Evolutionary conservation across 2,888 invertebrate genomes (phyloP), one percentile per base, ranked within the genome.

Genomic region (Thera britannica): DNA sequence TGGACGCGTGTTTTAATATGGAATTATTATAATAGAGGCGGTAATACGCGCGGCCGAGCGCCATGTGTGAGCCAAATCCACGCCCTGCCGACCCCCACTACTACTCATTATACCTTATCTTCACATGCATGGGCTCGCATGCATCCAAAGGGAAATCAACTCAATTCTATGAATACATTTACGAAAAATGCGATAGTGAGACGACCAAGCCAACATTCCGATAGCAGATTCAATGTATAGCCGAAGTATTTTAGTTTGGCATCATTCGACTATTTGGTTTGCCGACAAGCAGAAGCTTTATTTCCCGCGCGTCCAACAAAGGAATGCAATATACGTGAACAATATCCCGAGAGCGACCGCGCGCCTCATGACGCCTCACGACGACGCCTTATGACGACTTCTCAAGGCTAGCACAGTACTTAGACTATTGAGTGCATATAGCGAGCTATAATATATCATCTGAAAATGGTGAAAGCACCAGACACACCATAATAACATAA

Each of bases 301-400:
- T 54, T 67, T 59, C 55, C 51, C 58, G 48, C 48, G 41, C 58
- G 56, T 62, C 49, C 62, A 41, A 62, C 62, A 58, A 58, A 58
- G 58, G 66, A 66, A 66, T 66, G 61, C 62, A 66, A 66, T 67
- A 67, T 61, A 54, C 48, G 59, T 38, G 59, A 59, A 59, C 59
- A 59, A 59, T 59, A 59, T 51, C 59, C 59, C 12, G 59, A 12
- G 36, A 48, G 41, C 3, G 38, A 41, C 41, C 41, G 41, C 58
- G 58, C 51, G 51, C 12, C 51, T 51, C 51, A 3, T n/a, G 3
- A 11, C 49, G n/a, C 41, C 41, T 51, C 51, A 12, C 51, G 51
- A 3, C 48, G 3, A 11, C 49, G n/a, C 41, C 41, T 41, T 4
- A 3, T 7, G 6, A 7, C 7, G 38, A 3, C 38, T 38, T 1